phyloP scores from a whole-genome alignment of 2,888 invertebrate genomes.

The Drosophila neonasuta region DNA sequence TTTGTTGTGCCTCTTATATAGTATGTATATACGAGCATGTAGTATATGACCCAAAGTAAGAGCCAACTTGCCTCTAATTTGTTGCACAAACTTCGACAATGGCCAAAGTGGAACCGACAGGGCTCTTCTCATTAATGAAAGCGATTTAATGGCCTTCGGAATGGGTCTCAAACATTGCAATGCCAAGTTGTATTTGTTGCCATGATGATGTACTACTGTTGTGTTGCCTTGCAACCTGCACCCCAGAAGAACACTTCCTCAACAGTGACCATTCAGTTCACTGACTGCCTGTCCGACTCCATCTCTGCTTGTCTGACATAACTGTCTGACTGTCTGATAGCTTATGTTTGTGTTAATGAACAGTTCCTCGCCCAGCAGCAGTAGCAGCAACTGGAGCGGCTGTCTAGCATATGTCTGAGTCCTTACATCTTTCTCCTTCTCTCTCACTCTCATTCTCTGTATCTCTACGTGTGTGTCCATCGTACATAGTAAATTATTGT shows the following conservation, averaged over 20 bases:
- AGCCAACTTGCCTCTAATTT: slow-evolving; percentile 72
- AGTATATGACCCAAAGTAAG: slow-evolving; percentile 47
- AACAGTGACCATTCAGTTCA: slow-evolving; percentile 22
- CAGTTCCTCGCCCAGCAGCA: slow-evolving; percentile 41
- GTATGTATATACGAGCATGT: not conserved
- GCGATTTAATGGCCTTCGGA: slow-evolving; percentile 64
- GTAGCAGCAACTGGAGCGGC: slow-evolving; percentile 27
- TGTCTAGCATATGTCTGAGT: slow-evolving; percentile 64
- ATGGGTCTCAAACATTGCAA: slow-evolving; percentile 39
- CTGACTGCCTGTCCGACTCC: slow-evolving; percentile 27
- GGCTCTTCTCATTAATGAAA: slow-evolving; percentile 51
- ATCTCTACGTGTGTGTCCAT: slow-evolving; percentile 53
- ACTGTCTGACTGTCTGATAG: slow-evolving; percentile 53
- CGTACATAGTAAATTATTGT: slow-evolving; percentile 74
- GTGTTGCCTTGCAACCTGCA: slow-evolving; percentile 11
- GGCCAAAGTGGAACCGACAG: slow-evolving; percentile 27
- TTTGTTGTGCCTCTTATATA: slow-evolving; percentile 51
- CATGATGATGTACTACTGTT: slow-evolving; percentile 29
- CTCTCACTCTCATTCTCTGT: not conserved
- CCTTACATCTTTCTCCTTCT: slow-evolving; percentile 1
- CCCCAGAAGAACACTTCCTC: slow-evolving; percentile 12
- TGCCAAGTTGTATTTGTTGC: slow-evolving; percentile 12
- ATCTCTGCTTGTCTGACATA: slow-evolving; percentile 6
- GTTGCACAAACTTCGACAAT: slow-evolving; percentile 65
- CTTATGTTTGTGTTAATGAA: slow-evolving; percentile 76